phyloP scores from a whole-genome alignment of 2,113 vertebrate genomes.

The Dipodomys merriami region DNA sequence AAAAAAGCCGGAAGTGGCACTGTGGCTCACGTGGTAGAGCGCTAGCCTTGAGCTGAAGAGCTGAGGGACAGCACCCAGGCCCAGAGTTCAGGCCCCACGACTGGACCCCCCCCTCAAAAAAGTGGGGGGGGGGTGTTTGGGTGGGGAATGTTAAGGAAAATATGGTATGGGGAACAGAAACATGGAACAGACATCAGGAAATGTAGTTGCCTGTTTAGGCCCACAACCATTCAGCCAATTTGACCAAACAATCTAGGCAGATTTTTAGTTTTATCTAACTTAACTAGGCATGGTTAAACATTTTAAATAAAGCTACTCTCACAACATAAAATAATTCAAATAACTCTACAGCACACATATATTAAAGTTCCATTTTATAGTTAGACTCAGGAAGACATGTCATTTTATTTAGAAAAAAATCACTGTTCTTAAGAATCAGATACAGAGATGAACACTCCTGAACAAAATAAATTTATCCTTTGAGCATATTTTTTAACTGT shows the following conservation, averaged over 20 bases:
- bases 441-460: not conserved
- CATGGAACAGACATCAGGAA: not conserved
- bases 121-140: not conserved
- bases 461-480: constrained; percentile 25
- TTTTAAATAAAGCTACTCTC: constrained; percentile 49
- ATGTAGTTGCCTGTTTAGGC: not conserved
- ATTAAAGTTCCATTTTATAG: constrained; percentile 35
- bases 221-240: not conserved
- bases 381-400: not conserved
- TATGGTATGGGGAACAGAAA: not conserved
- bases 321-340: not conserved
- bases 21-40: too few species aligned
- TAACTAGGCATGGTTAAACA: constrained; percentile 31
- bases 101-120: too few species aligned
- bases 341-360: not conserved
- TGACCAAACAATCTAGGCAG: not conserved
- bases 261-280: not conserved
- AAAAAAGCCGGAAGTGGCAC: too few species aligned
- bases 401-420: constrained; percentile 1
- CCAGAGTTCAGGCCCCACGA: too few species aligned
- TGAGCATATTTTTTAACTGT: not conserved
- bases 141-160: not conserved
- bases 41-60: too few species aligned
- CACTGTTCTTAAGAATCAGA: not conserved
- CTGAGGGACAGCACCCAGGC: too few species aligned